Base-by-base conservation (phyloP, 2,797 vertebrate genomes). In the Betta splendens region DNA sequence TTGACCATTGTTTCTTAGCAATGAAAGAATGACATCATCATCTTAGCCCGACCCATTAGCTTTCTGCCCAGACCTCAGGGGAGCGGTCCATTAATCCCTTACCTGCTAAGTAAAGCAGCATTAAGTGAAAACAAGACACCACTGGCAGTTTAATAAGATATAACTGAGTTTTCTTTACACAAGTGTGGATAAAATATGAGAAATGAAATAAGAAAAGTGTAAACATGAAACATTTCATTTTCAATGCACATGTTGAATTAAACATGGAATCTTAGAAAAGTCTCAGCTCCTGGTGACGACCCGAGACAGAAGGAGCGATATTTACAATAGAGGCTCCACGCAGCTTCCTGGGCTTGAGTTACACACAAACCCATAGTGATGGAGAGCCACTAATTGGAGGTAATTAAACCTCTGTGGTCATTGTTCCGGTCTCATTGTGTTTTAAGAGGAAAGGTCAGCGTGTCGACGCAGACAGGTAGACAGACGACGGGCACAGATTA, bases 1-100 rank as follows among this genome's bases (percentile, higher is more conserved):
- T 83, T 64, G 48, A 69, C 68, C 39, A 62, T 60, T 72, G 72
- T 85, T 72, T 86, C 66, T 80, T 45, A 61, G 68, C 58, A 56
- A 65, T 69, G 61, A 75, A 57, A 46, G 72, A 73, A 84, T 92
- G 89, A 92, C 81, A 89, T 91, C 89, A 92, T 87, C 76, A 58
- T 84, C 72, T 83, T 72, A 62, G 75, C 60, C 77, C 62, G 61
- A 72, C 54, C 87, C 87, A 92, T 92, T 92, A 91, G 89, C 83
- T 75, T 80, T 66, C 62, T 63, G 50, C 43, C 49, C 44, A 72
- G 69, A 85, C 72, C 91, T 77, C 86, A 23, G 51, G 84, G 83
- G 89, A 82, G 20, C 33, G 16, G 69, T 80, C 80, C 83, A 80
- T 87, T 88, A 89, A 90, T 75, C 84, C 62, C 55, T 81, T 70